Conservation (phyloP, 2,113 vertebrate species). For the Gopherus evgoodei region DNA sequence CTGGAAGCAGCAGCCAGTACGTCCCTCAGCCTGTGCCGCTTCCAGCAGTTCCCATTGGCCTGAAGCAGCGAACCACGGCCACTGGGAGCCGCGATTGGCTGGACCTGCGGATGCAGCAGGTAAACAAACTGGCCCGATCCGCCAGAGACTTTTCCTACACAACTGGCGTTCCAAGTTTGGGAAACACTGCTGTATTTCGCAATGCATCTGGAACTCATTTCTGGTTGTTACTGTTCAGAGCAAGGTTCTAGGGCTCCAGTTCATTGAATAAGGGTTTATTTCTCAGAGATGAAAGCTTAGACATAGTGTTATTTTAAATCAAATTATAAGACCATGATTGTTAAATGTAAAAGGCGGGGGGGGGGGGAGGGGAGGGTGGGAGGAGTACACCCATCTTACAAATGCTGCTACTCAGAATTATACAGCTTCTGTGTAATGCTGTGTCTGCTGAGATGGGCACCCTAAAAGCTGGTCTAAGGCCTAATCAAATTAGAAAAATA, state of each 20-base stretch:
- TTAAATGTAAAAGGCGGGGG: conserved; percentile 45
- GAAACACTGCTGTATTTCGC: conserved; percentile 32
- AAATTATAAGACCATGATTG: conserved; percentile 22
- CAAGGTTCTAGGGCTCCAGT: conserved; percentile 6
- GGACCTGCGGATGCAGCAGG: no score
- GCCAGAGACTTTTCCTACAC: no score
- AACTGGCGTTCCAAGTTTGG: no score
- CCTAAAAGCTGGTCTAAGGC: neutral
- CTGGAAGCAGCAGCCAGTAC: no score
- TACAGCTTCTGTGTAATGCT: conserved; percentile 21
- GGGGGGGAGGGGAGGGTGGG: neutral
- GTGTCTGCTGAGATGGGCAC: neutral
- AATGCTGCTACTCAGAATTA: conserved; percentile 10
- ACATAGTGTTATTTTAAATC: conserved; percentile 26
- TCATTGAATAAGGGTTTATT: conserved; percentile 31
- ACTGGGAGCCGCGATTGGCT: no score
- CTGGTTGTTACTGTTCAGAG: conserved; percentile 40
- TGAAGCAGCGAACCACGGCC: no score
- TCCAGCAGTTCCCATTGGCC: no score
- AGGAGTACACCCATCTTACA: neutral
- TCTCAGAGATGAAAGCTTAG: conserved; percentile 49
- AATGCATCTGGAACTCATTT: conserved; percentile 60
- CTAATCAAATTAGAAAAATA: neutral
- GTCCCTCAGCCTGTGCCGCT: no score
- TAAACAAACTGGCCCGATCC: no score